phyloP scores from a whole-genome alignment of 2,113 vertebrate species.

The Gorsachius goisagi region DNA sequence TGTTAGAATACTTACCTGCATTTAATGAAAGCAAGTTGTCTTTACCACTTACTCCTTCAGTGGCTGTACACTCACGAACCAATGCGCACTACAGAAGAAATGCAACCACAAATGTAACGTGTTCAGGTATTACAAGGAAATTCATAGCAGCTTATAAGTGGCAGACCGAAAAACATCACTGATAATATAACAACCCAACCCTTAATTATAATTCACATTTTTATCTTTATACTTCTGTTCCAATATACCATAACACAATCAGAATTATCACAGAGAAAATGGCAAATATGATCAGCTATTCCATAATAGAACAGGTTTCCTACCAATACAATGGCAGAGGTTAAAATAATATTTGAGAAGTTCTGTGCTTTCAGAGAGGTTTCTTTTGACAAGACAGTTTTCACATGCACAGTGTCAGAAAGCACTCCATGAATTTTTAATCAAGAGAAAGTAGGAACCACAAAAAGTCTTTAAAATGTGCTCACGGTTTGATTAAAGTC shows the following conservation, averaged over 20 bases:
- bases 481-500: background rate
- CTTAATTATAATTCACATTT: background rate
- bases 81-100: constrained; percentile 82
- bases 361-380: background rate
- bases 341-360: background rate
- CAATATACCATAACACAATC: background rate
- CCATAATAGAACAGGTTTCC: background rate
- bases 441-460: background rate
- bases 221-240: background rate
- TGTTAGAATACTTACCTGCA: constrained; percentile 77
- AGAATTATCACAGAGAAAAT: background rate
- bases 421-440: constrained; percentile 22
- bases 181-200: background rate
- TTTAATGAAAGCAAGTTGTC: constrained; percentile 87
- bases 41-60: constrained; percentile 74
- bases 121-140: background rate
- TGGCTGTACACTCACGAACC: constrained; percentile 82
- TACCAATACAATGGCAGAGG: background rate
- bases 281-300: background rate
- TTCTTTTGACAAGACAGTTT: background rate
- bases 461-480: background rate
- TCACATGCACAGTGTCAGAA: background rate
- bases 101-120: background rate
- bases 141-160: background rate
- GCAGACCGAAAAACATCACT: background rate